Base-by-base conservation (phyloP, 2,113 vertebrate genomes). In the Atrichornis clamosus region DNA sequence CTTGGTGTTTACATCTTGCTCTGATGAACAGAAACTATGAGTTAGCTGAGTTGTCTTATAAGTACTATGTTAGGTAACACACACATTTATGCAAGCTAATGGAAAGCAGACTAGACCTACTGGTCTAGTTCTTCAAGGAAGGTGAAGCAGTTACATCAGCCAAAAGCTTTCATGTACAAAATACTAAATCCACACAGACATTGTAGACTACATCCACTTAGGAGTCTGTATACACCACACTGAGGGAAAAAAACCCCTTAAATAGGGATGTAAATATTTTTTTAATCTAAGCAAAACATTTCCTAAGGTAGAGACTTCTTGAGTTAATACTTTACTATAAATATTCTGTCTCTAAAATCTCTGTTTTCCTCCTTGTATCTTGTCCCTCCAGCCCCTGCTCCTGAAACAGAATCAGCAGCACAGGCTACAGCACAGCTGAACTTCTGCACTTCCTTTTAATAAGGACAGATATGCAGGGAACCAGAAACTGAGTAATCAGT, bases 391-490 rank as follows among this genome's bases (percentile, higher is more conserved):
- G 47, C 2, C 7, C 26, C 42, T 35, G 35, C 6, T 84, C 19
- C 73, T 3, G 3, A 91, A 65, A 44, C 22, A 56, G 30, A 84
- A 42, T 65, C 87, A 89, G 27, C 35, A 79, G 70, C 44, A n/a
- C 47, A 90, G 47, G n/a, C 62, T 82, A 39, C 77, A 75, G 47
- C 27, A 41, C 63, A 77, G 76, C 41, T 96, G 93, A 97, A 96
- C 90, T 96, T 90, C 68, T 94, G 92, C 92, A 89, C 88, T 95
- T 97, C 95, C 92, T 95, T 96, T 97, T 95, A 96, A 96, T 93
- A 96, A 96, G 64, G 86, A 82, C 64, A 96, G 79, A 94, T 90
- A 96, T 76, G 83, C 62, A 64, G 64, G 44, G 76, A 95, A 86
- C 47, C 80, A 96, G 93, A 90, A 88, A 94, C 24, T 72, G 69